Evolutionary conservation across 2,888 invertebrate genomes (phyloP), one percentile per base, ranked within the genome.

Genomic region (Argynnis bischoffii): DNA sequence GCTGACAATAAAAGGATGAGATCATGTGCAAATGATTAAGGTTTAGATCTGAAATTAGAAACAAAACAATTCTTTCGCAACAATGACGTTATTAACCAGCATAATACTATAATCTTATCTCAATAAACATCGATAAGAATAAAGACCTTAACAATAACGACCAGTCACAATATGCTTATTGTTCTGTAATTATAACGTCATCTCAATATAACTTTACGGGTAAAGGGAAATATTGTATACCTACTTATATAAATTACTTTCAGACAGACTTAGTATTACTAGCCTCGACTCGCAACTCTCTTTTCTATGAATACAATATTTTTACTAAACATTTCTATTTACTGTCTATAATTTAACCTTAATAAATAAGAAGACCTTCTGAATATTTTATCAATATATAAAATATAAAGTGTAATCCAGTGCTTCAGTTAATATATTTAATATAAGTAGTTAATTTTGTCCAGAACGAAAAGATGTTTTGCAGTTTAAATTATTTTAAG

Each of bases 91-190:
- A 64, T 67, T 61, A 59, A 54, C 18, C 50, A 61, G 70, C 50
- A 41, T 51, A 61, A 61, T 50, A 61, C 50, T 64, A 41, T 71
- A 65, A 74, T 72, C 73, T 71, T 63, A 74, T 70, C 73, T 69
- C 82, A n/a, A 77, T 79, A 78, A 76, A 82, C 76, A 83, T 83
- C 85, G 75, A 75, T 71, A 72, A 67, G 72, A 74, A 72, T 77
- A 73, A 69, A 75, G 76, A 77, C 72, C 75, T 76, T 61, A 79
- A 82, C 83, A 81, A 77, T 78, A 78, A 72, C 72, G 71, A 70
- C 68, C 73, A 74, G 76, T 72, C 77, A 80, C 78, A 79, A 76
- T 77, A 73, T 72, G 75, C 72, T 80, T 78, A 79, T 78, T 82
- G 82, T 79, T 78, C 72, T 67, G 71, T 75, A 77, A 75, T 74